Conservation (phyloP, 2,888 invertebrate genomes). For the Caenorhabditis drosophilae region DNA sequence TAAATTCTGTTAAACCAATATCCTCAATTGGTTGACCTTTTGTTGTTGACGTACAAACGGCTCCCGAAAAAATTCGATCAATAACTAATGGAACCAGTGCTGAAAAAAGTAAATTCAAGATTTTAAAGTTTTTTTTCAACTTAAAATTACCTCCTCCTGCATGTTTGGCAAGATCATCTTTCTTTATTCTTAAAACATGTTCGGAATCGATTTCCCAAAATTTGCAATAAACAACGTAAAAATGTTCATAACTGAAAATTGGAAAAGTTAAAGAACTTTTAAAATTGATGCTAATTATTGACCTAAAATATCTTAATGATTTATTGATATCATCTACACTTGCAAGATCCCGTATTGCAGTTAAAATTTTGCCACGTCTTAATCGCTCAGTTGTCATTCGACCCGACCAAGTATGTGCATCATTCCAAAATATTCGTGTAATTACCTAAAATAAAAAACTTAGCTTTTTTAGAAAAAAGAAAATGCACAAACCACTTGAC, state of each 20-base stretch:
- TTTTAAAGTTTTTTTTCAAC: no score
- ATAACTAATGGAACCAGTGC: conserved; percentile 95
- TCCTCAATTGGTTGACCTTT: conserved; percentile 17
- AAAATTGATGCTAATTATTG: neutral
- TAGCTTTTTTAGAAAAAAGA: neutral
- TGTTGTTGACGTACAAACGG: conserved; percentile 74
- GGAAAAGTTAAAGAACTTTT: neutral
- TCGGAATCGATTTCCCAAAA: conserved; percentile 99
- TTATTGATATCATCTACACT: conserved; percentile 61
- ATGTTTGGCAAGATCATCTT: conserved; percentile 84
- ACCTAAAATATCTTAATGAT: conserved; percentile 51
- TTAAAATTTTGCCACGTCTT: conserved; percentile 81
- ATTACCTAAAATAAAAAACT: conserved; percentile 78
- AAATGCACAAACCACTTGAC: conserved; percentile 81
- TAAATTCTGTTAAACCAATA: conserved; percentile 99
- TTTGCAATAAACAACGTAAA: conserved; percentile 99
- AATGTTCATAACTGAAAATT: conserved; percentile 92
- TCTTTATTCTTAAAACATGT: conserved; percentile 92
- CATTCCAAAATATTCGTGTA: conserved; percentile 94
- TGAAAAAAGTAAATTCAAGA: no score
- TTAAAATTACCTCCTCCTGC: no score
- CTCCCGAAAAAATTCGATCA: conserved; percentile 94
- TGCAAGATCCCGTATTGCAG: conserved; percentile 55
- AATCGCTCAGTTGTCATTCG: conserved; percentile 86
- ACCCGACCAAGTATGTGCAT: conserved; percentile 96